Base-by-base conservation (phyloP, 1,140 invertebrate genomes). In the Rhopalosiphum padi region DNA sequence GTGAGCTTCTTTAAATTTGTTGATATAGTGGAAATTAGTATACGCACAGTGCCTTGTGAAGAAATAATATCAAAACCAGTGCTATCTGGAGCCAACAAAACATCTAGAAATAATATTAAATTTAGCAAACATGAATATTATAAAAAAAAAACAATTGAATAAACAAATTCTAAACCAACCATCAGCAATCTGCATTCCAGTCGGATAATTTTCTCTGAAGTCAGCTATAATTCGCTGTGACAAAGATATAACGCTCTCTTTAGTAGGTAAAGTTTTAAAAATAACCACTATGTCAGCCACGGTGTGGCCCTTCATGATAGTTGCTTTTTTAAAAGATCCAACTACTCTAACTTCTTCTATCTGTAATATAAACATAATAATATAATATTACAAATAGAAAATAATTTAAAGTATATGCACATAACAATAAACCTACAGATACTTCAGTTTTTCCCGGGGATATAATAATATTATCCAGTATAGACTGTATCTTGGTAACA, bases 281-380 rank as follows among this genome's bases (percentile, higher is more conserved):
- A 99, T 99, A 22, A 99, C 98, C 9, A 99, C 99, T 94, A 99
- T 97, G 95, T 99, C 99, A 37, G 99, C 99, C 1, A 99, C 97
- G 95, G 99, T 99, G 95, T 99, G 98, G 2, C 98, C 98, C 15
- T 98, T 97, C 94, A 99, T 97, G 97, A 99, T 99, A 22, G 99
- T 99, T 1, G 99, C 99, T 95, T 99, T 99, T 95, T 99, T 99
- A 95, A 99, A 99, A 1, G 99, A 99, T 1, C 99, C 99, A 87
- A 99, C 98, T 96, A 99, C 98, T 25, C 98, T 96, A 0, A 99
- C 98, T 95, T 99, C 98, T 95, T 99, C 98, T 55, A 99, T 96
- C 98, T 99, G 98, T 90, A 94, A 90, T 43, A 43, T 85, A 93
- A 90, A 68, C 46, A 30, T 91, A 68, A 46, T 41, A 77, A 6